Evolutionary conservation across 2,888 invertebrate genomes (phyloP).

Genomic region (Clitarchus hookeri): DNA sequence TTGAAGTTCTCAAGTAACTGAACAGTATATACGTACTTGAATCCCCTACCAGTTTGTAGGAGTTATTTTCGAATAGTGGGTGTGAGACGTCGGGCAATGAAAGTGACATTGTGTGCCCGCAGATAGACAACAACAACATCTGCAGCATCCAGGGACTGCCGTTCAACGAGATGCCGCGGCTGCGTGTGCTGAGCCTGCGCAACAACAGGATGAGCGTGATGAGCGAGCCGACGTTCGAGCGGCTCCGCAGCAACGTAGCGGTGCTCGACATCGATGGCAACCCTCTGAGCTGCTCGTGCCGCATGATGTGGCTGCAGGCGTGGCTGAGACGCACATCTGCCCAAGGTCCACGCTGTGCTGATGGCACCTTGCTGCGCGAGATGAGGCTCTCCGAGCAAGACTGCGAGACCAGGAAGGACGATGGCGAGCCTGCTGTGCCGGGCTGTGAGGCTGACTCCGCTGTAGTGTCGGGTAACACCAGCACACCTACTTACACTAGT

Average conservation of each 20-base stretch:
- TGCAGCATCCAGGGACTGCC: conserved; percentile 80
- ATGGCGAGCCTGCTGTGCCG: conserved; percentile 58
- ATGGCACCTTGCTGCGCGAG: conserved; percentile 76
- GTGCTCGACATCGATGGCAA: conserved; percentile 85
- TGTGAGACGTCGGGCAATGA: background rate
- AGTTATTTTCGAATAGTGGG: no score
- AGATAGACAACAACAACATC: conserved; percentile 81
- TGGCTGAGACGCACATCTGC: conserved; percentile 73
- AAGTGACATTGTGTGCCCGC: conserved; percentile 33
- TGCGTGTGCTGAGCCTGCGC: conserved; percentile 77
- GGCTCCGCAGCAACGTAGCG: conserved; percentile 78
- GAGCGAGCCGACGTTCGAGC: conserved; percentile 73
- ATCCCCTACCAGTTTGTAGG: no score
- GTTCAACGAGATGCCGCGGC: conserved; percentile 81
- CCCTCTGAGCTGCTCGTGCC: conserved; percentile 81
- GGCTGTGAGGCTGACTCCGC: conserved; percentile 69
- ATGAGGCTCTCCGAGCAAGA: conserved; percentile 72
- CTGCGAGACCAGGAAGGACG: conserved; percentile 58
- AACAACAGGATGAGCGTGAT: conserved; percentile 77
- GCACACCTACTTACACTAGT: background rate
- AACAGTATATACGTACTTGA: no score
- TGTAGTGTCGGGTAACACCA: background rate
- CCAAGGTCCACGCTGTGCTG: conserved; percentile 74
- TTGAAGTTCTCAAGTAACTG: no score
- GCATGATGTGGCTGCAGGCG: conserved; percentile 79